phyloP scores from a whole-genome alignment of 2,888 invertebrate species.

The Rhogogaster chlorosoma region DNA sequence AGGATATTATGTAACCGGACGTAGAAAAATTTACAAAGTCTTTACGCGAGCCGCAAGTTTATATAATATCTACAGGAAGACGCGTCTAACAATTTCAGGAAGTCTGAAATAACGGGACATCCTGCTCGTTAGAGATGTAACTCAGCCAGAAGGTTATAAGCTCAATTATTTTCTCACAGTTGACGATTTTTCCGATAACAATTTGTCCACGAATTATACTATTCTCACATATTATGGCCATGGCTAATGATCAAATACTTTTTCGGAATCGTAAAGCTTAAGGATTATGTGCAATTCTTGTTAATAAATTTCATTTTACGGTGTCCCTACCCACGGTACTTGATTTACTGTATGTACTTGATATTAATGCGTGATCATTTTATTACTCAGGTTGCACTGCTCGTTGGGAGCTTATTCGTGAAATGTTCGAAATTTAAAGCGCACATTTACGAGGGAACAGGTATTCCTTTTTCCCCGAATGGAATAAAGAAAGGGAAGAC shows the following conservation, averaged over 20 bases:
- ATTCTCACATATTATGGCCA: neutral
- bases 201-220: neutral
- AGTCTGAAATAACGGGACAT: conserved; percentile 15
- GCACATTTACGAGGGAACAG: neutral
- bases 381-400: neutral
- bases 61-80: conserved; percentile 13
- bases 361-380: neutral
- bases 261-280: neutral
- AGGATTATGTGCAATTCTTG: neutral
- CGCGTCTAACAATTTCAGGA: neutral
- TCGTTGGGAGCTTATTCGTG: neutral
- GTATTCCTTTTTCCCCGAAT: conserved; percentile 12
- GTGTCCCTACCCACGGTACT: neutral
- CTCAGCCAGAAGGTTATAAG: neutral
- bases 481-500: conserved; percentile 23
- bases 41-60: neutral
- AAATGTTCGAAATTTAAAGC: conserved; percentile 5
- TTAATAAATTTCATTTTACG: neutral
- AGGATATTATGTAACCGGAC: neutral
- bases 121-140: conserved; percentile 4
- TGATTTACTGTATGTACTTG: neutral
- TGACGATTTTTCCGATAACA: neutral
- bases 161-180: neutral
- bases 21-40: neutral
- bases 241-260: neutral